Percentiles rank a stretch among this genome's conserved stretches.
Conservation (phyloP, 2,113 vertebrate species). For the Neotragus pygmaeus region DNA sequence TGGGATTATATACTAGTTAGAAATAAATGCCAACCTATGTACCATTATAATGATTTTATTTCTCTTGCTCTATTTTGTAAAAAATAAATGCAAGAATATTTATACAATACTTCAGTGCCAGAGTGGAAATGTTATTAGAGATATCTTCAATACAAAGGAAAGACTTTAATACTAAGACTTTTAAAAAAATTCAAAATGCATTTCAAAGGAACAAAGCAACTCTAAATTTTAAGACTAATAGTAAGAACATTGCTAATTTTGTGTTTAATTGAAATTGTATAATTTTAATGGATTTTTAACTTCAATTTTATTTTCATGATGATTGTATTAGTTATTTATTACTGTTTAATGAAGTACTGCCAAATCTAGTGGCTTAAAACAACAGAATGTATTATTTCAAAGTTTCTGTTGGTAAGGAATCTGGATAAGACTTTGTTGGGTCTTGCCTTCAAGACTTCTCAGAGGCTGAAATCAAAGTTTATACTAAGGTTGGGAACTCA, state of each 20-base stretch:
- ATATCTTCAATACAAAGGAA: background rate
- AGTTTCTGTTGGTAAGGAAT: background rate
- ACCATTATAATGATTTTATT: background rate
- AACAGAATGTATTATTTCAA: background rate
- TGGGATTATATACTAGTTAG: background rate
- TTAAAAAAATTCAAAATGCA: background rate
- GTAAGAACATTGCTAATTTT: background rate
- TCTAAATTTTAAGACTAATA: background rate
- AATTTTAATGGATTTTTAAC: background rate
- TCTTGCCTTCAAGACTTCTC: background rate
- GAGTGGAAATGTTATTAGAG: background rate
- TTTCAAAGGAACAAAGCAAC: background rate
- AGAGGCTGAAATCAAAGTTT: background rate
- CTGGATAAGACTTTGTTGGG: background rate
- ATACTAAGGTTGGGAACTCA: accelerated
- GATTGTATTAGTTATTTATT: background rate
- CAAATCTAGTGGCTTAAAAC: background rate
- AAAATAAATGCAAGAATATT: background rate
- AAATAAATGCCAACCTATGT: background rate
- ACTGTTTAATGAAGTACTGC: background rate
- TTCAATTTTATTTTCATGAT: background rate
- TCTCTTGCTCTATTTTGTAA: background rate
- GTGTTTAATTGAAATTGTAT: background rate
- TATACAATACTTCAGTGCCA: background rate
- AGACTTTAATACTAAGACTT: background rate